Conservation (phyloP, 2,797 vertebrate genomes). For the Lepus oiostolus region DNA sequence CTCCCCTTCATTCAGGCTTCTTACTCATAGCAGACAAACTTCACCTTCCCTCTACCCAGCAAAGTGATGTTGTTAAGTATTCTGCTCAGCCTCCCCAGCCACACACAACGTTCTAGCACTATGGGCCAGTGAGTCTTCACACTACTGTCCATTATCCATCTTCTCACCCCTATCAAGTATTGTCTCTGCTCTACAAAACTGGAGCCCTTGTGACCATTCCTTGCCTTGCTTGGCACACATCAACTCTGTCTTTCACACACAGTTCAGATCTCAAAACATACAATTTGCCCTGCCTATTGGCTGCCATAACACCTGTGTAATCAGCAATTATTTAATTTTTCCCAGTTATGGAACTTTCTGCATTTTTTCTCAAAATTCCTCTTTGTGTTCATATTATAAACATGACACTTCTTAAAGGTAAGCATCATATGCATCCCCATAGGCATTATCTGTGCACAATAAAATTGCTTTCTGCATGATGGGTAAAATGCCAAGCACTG, state of each 20-base stretch:
- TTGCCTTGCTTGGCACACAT: neutral
- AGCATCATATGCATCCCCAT: neutral
- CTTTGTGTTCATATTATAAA: neutral
- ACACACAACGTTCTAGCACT: neutral
- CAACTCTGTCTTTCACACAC: neutral
- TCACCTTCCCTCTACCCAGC: neutral
- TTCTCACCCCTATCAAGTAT: neutral
- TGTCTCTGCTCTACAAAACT: neutral
- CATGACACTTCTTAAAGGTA: neutral
- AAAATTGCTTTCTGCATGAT: neutral
- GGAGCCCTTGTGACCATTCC: neutral
- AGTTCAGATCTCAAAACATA: neutral
- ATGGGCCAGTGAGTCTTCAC: neutral
- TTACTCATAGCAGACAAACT: neutral
- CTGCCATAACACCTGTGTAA: neutral
- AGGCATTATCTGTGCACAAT: neutral
- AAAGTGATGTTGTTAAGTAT: neutral
- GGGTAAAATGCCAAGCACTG: neutral
- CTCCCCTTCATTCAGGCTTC: neutral
- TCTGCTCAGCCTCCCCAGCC: neutral
- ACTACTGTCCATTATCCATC: neutral
- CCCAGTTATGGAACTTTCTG: neutral
- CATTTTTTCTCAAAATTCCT: neutral
- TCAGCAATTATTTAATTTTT: neutral
- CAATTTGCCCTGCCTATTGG: neutral